These are phyloP conservation scores for Homarus americanus DNA, from an alignment of 1,140 invertebrate genomes.

Conservation along the genomic window DNA sequence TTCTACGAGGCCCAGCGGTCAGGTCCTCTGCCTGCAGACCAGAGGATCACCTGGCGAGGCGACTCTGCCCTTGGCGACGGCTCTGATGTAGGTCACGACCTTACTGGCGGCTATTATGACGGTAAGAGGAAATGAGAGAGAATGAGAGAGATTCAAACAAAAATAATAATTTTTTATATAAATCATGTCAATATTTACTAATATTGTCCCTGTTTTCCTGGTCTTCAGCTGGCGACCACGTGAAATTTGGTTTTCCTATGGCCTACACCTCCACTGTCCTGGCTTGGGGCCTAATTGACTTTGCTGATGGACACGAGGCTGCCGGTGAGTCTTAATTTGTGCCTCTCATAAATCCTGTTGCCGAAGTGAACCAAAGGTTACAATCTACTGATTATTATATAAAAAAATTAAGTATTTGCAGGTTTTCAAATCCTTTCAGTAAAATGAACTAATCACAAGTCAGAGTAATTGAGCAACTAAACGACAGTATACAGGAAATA, in stretches of 20 bases:
- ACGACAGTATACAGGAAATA: no score
- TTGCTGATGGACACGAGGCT: constrained; percentile 9
- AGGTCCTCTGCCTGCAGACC: not conserved
- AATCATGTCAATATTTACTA: not conserved
- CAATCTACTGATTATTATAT: not conserved
- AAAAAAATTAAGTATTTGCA: no score
- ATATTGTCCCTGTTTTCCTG: not conserved
- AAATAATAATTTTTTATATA: no score
- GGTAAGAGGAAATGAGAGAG: not conserved
- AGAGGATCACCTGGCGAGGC: constrained; percentile 11
- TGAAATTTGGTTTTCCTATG: constrained; percentile 39
- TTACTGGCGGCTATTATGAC: constrained; percentile 27
- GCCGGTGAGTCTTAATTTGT: not conserved
- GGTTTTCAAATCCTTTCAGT: no score
- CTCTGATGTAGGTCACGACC: constrained; percentile 29
- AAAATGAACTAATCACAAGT: no score
- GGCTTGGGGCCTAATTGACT: constrained; percentile 39
- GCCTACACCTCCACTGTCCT: constrained; percentile 31
- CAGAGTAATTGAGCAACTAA: no score
- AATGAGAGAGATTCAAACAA: no score
- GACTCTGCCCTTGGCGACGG: constrained; percentile 27
- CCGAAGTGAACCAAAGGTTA: not conserved
- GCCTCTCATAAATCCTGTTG: not conserved
- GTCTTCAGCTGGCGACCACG: constrained; percentile 28
- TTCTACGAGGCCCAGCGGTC: constrained; percentile 23